Conservation (phyloP, 2,888 invertebrate genomes). For the Crioceris asparagi region DNA sequence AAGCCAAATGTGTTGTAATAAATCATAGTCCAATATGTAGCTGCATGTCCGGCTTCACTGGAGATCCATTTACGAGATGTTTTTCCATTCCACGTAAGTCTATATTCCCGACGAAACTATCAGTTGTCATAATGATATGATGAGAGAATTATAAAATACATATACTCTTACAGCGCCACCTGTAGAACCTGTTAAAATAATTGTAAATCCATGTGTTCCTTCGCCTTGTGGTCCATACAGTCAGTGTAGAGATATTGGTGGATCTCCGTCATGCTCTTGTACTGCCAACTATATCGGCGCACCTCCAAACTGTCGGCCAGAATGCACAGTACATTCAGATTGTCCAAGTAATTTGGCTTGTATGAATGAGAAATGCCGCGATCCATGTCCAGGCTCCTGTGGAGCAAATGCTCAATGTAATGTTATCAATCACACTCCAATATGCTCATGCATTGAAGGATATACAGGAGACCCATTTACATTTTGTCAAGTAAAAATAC, state of each 20-base stretch:
- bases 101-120: not conserved
- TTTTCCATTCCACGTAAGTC: slow-evolving; percentile 31
- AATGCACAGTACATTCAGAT: slow-evolving; percentile 64
- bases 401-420: slow-evolving; percentile 61
- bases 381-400: slow-evolving; percentile 70
- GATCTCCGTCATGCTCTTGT: slow-evolving; percentile 63
- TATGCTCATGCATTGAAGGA: slow-evolving; percentile 60
- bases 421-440: slow-evolving; percentile 66
- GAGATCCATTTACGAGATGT: slow-evolving; percentile 40
- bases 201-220: slow-evolving; percentile 60
- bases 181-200: slow-evolving; percentile 24
- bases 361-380: slow-evolving; percentile 59
- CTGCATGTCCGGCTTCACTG: slow-evolving; percentile 47
- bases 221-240: slow-evolving; percentile 73
- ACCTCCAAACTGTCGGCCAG: slow-evolving; percentile 68
- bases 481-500: slow-evolving; percentile 49
- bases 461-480: slow-evolving; percentile 69
- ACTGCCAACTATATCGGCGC: slow-evolving; percentile 58
- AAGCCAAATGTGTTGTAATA: slow-evolving; percentile 58
- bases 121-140: not conserved
- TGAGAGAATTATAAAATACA: not conserved
- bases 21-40: slow-evolving; percentile 63
- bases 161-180: slow-evolving; percentile 24
- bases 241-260: slow-evolving; percentile 55
- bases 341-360: slow-evolving; percentile 63